Percentiles rank a stretch among this genome's conserved stretches.
Conservation (phyloP, 2,113 vertebrate species). For the Struthio camelus region DNA sequence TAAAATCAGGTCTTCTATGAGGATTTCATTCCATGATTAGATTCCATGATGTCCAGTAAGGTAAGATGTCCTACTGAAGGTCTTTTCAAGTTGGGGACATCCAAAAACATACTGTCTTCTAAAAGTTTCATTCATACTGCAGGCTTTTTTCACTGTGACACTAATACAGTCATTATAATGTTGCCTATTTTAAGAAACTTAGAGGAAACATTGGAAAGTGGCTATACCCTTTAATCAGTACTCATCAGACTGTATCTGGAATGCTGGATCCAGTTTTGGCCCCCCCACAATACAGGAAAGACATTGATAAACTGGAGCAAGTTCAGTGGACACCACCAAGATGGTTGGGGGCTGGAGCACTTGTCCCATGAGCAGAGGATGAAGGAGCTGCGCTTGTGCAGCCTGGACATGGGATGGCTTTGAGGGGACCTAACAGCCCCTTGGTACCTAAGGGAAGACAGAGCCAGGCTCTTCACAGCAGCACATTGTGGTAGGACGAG, state of each 20-base stretch:
- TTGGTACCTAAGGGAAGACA: neutral
- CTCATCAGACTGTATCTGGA: neutral
- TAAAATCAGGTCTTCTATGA: neutral
- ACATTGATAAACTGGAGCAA: neutral
- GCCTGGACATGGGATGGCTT: neutral
- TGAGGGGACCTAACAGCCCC: neutral
- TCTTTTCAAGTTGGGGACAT: neutral
- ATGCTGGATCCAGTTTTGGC: neutral
- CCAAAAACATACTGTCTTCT: accelerated
- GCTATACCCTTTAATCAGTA: neutral
- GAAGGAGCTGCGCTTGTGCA: neutral
- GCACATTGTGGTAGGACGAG: neutral
- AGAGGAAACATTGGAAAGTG: neutral
- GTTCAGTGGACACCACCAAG: neutral
- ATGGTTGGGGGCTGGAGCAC: neutral
- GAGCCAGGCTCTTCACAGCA: neutral
- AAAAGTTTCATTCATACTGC: neutral
- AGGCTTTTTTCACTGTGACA: neutral
- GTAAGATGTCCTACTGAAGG: neutral
- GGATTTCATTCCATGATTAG: neutral
- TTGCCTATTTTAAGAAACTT: neutral
- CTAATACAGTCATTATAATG: neutral
- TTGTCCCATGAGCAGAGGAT: neutral
- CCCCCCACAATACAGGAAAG: neutral
- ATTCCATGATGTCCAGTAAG: neutral